Percentiles rank a stretch among this genome's conserved stretches.
These are phyloP conservation scores for Aspidoscelis tigris DNA, from an alignment of 2,113 vertebrate species.

Conservation along the genomic window DNA sequence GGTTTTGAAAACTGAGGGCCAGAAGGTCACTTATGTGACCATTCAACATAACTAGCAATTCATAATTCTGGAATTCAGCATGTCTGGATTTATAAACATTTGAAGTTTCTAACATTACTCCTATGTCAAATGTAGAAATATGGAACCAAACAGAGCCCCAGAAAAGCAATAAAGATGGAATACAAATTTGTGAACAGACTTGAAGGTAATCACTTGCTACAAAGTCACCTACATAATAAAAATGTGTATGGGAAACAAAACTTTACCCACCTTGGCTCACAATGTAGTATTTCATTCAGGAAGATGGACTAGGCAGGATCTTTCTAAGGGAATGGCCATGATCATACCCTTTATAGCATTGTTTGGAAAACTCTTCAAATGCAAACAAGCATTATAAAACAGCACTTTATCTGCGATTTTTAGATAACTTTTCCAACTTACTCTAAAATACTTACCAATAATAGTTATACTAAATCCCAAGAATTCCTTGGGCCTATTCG, in stretches of 20 bases:
- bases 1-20: neutral
- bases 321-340: neutral
- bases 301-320: neutral
- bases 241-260: neutral
- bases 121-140: neutral
- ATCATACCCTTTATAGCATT: neutral
- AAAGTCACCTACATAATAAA: neutral
- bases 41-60: neutral
- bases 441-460: slow-evolving; percentile 9
- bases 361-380: neutral
- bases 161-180: neutral
- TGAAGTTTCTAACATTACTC: neutral
- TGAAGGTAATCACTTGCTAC: neutral
- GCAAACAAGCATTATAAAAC: slow-evolving; percentile 14
- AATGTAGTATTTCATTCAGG: neutral
- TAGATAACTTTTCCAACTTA: neutral
- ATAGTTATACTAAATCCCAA: neutral
- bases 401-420: slow-evolving; percentile 11
- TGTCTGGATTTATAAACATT: neutral
- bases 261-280: too few relatives aligned
- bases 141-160: neutral
- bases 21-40: neutral
- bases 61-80: neutral
- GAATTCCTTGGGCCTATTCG: neutral
- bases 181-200: neutral